Evolutionary conservation across 2,888 invertebrate genomes (phyloP).

Genomic region (Sinotaia quadrata): DNA sequence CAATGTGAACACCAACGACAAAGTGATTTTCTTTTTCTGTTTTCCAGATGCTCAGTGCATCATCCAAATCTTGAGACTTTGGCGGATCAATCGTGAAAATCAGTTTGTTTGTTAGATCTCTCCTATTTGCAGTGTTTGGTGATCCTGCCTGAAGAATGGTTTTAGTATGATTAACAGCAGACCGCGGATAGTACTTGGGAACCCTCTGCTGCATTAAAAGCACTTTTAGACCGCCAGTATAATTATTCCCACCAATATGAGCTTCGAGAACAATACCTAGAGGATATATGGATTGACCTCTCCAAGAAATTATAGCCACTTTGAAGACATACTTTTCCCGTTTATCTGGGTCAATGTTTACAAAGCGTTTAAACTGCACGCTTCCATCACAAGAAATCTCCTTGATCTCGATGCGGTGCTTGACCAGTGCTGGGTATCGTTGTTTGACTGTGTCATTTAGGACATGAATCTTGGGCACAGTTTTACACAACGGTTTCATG

Average conservation of each 20-base stretch:
- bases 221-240: conserved; percentile 14
- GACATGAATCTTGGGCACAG: conserved; percentile 50
- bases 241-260: conserved; percentile 30
- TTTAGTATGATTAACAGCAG: conserved; percentile 7
- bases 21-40: conserved; percentile 29
- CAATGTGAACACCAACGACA: conserved; percentile 50
- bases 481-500: conserved; percentile 50
- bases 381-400: conserved; percentile 25
- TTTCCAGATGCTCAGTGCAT: conserved; percentile 44
- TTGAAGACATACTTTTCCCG: conserved; percentile 44
- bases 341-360: conserved; percentile 38
- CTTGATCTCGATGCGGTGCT: conserved; percentile 32
- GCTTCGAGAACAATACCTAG: conserved; percentile 45
- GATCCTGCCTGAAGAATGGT: background rate
- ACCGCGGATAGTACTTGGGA: conserved; percentile 15
- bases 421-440: conserved; percentile 1
- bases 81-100: conserved; percentile 53
- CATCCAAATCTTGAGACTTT: conserved; percentile 46
- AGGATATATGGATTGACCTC: conserved; percentile 41
- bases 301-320: conserved; percentile 46
- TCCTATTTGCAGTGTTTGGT: background rate
- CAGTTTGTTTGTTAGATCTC: conserved; percentile 37
- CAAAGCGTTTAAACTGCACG: conserved; percentile 30
- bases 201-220: conserved; percentile 24
- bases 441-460: conserved; percentile 8